Evolutionary conservation across 2,888 invertebrate species (phyloP), one percentile per base, ranked within the genome.

Genomic region (Tridacna gigas): DNA sequence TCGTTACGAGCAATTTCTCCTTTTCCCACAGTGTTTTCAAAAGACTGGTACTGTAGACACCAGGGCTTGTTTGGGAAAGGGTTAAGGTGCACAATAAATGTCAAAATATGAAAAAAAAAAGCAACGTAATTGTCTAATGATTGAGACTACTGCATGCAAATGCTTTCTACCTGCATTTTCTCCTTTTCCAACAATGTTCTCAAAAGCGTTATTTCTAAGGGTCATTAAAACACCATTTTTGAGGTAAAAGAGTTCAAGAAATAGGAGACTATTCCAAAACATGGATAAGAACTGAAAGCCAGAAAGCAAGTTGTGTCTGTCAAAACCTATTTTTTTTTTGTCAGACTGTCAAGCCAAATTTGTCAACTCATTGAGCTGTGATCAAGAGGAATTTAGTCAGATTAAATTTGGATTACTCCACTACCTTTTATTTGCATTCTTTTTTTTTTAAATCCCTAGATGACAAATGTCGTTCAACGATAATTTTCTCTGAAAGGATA

Each of bases 331-430:
- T 75, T 26, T 82, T 80, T 74, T 80, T 76, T 74, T 74, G 48
- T 61, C 37, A 37, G 63, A 76, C 74, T 86, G 86, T 86, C 86
- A 75, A 86, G 82, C 80, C 84, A 84, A n/a, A 84, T 86, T 86
- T 84, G 86, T 86, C 86, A 82, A 74, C 51, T 61, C 73, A 84
- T 76, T 86, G 71, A 83, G 66, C 77, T 75, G 66, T 75, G 83
- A 74, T 81, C 78, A 86, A 83, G 80, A 71, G 75, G 78, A 83
- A 86, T 79, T 83, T 79, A 51, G 60, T 15, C 60, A 83, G 86
- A 80, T 86, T 86, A 86, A 73, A 61, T 63, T 56, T 71, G 83
- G 86, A 86, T 86, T 86, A 86, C 56, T 37, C 60, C 67, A n/a
- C 20, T 20, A 56, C 56, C 9, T 56, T 56, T 20, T 56, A 56